These are phyloP conservation scores for Jaculus jaculus DNA, from an alignment of 2,113 vertebrate genomes.

Conservation along the genomic window DNA sequence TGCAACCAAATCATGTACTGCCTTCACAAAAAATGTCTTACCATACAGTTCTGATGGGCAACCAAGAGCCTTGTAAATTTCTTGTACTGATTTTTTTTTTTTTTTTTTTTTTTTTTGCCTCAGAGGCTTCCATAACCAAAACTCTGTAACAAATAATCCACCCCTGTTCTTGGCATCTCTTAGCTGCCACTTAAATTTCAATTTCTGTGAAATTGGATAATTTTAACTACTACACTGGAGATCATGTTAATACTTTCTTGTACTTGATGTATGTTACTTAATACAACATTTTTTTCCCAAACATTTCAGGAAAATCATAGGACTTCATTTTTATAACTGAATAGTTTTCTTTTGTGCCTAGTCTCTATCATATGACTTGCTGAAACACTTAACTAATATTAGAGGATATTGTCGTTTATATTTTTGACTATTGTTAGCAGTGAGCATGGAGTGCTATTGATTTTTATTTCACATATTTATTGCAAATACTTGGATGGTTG, in stretches of 20 bases:
- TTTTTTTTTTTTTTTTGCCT: fast-evolving
- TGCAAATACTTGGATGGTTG: not conserved
- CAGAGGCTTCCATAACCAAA: too few species aligned
- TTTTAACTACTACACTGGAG: too few species aligned
- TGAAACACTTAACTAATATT: not conserved
- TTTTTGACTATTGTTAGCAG: not conserved
- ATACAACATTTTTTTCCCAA: not conserved
- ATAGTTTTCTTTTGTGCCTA: not conserved
- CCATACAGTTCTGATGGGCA: too few species aligned
- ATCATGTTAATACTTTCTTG: not conserved
- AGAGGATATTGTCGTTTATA: too few species aligned
- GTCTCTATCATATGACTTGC: not conserved
- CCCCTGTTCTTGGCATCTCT: too few species aligned
- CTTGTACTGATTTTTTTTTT: too few species aligned
- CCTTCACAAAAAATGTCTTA: too few species aligned
- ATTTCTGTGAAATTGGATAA: too few species aligned
- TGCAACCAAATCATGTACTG: too few species aligned
- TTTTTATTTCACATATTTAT: not conserved
- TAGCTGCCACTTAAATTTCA: too few species aligned
- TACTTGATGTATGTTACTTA: not conserved
- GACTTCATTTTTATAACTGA: not conserved
- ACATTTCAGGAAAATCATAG: not conserved
- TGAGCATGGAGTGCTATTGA: not conserved
- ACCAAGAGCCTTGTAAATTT: too few species aligned
- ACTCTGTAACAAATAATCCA: too few species aligned